Conservation (phyloP, 2,113 vertebrate species). For the Macrotus californicus region DNA sequence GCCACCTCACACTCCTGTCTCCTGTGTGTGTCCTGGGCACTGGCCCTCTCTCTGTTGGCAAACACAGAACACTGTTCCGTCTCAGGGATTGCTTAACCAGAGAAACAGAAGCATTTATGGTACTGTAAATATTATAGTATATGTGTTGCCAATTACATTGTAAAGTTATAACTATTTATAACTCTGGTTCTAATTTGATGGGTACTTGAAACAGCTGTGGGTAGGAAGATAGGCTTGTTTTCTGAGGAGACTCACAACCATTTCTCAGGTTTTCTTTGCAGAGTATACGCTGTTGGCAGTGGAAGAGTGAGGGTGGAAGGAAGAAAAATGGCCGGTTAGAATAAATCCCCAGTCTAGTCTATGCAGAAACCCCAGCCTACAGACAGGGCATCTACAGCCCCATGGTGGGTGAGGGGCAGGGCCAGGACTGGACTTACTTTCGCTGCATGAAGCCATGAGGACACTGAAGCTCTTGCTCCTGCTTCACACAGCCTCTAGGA, state of each 20-base stretch:
- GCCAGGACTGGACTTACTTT: slow-evolving; percentile 34
- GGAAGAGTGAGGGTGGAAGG: slow-evolving; percentile 63
- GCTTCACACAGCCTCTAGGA: slow-evolving; percentile 21
- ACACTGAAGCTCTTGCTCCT: slow-evolving; percentile 12
- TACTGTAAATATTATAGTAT: slow-evolving; percentile 98
- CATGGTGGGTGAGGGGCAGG: neutral
- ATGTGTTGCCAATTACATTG: slow-evolving; percentile 98
- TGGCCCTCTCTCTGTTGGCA: slow-evolving; percentile 80
- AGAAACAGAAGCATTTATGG: slow-evolving; percentile 97
- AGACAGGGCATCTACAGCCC: neutral
- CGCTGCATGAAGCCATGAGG: slow-evolving; percentile 1
- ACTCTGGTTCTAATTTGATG: slow-evolving; percentile 88
- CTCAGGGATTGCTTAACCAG: slow-evolving; percentile 99
- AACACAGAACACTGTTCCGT: slow-evolving; percentile 85
- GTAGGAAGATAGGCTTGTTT: slow-evolving; percentile 77
- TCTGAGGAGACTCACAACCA: slow-evolving; percentile 79
- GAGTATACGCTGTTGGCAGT: slow-evolving; percentile 57
- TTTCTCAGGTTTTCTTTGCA: slow-evolving; percentile 96
- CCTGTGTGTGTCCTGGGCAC: slow-evolving; percentile 66
- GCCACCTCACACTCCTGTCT: slow-evolving; percentile 79
- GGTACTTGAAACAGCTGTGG: slow-evolving; percentile 93
- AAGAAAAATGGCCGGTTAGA: slow-evolving; percentile 59
- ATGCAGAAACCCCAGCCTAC: slow-evolving; percentile 82
- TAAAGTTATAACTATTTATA: slow-evolving; percentile 99
- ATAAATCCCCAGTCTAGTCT: slow-evolving; percentile 77